A percentile compares a stretch with the other conserved stretches of the same genome.
phyloP scores from a whole-genome alignment of 2,888 invertebrate species.

The Yponomeuta cagnagella region DNA sequence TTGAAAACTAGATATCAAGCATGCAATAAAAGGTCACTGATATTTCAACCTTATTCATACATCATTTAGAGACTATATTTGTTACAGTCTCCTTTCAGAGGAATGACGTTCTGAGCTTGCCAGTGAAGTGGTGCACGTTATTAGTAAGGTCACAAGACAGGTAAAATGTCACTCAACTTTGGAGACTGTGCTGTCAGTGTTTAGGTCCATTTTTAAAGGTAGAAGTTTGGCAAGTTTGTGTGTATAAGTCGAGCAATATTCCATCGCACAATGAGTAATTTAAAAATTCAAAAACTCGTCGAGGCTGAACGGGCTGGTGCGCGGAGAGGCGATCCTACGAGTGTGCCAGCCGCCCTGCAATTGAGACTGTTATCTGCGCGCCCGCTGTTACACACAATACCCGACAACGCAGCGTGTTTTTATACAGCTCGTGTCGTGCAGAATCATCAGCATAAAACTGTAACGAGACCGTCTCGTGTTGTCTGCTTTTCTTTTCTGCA shows the following conservation, averaged over 20 bases:
- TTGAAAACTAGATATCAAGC: constrained; percentile 46
- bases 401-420: constrained; percentile 25
- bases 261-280: constrained; percentile 76
- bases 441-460: background rate
- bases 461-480: background rate
- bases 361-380: constrained; percentile 63
- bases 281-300: constrained; percentile 77
- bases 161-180: constrained; percentile 40
- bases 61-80: constrained; percentile 69
- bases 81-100: constrained; percentile 60
- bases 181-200: constrained; percentile 41
- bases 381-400: constrained; percentile 9
- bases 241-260: constrained; percentile 57
- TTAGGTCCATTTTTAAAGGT: constrained; percentile 58
- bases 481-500: background rate
- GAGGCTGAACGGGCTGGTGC: constrained; percentile 51
- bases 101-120: constrained; percentile 62
- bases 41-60: constrained; percentile 66
- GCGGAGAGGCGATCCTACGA: constrained; percentile 60
- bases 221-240: constrained; percentile 34
- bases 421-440: constrained; percentile 27
- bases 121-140: constrained; percentile 35
- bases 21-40: constrained; percentile 42
- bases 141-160: constrained; percentile 37
- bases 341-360: constrained; percentile 52